Base-by-base conservation (phyloP, 2,888 invertebrate species). In the Torymus auratus region DNA sequence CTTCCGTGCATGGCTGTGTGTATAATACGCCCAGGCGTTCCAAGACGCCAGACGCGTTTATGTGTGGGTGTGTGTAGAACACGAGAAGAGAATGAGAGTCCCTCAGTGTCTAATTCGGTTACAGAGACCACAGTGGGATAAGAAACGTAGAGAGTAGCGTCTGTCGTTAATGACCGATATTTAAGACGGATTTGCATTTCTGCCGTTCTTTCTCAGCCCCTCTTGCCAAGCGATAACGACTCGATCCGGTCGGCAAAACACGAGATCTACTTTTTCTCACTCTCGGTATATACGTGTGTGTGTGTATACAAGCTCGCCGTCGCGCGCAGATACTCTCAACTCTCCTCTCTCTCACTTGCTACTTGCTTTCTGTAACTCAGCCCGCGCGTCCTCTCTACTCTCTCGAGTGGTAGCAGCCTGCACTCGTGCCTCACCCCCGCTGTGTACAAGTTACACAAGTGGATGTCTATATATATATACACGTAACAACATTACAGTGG, bases 111-210 rank as follows among this genome's bases (percentile, higher is more conserved):
- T 41, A 41, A 41, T 41, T 41, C 41, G 41, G 41, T 41, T 41
- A 41, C 7, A 10, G 41, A 41, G 41, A 41, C 5, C 7, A 10
- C 7, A 41, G 41, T 61, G 52, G 61, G 4, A 17, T 70, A 62
- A 69, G 64, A 74, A 69, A 50, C 11, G 60, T 14, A 76, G 50
- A 62, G 53, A 61, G 71, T 77, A 73, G 82, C 82, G 86, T 83
- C 86, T 88, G 88, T 84, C 85, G 86, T 87, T 89, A 89, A 89
- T 87, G 89, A 87, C 88, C 87, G 83, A 86, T 89, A 88, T 88
- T 88, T 86, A 85, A 87, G 87, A 86, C 84, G 85, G 83, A 89
- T 89, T 89, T 89, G 88, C 89, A 89, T 89, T 88, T 86, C 86
- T 87, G 87, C 86, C 78, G 68, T 79, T 79, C 58, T 70, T 58